Base-by-base conservation (phyloP, 2,113 vertebrate species). In the Hypomesus transpacificus region DNA sequence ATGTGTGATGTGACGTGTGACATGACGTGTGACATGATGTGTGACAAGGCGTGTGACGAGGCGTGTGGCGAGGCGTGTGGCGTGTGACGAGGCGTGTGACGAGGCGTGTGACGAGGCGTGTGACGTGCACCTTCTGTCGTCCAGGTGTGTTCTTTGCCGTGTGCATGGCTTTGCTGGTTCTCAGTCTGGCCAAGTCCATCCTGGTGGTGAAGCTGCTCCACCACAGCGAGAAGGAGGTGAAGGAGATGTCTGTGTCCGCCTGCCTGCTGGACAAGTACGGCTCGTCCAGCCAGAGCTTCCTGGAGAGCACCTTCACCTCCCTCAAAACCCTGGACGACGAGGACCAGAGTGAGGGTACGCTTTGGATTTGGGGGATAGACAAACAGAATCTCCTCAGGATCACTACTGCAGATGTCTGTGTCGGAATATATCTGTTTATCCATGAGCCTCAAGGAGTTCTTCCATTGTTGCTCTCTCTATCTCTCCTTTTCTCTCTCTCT, bases 81-180 rank as follows among this genome's bases (percentile, higher is more conserved):
- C n/a, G n/a, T n/a, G n/a, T n/a, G n/a, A n/a, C n/a, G n/a, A n/a
- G n/a, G n/a, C n/a, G n/a, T n/a, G n/a, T n/a, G n/a, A n/a, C n/a
- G n/a, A n/a, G n/a, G n/a, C n/a, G n/a, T n/a, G n/a, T n/a, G n/a
- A n/a, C n/a, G n/a, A 34, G 31, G 31, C 7, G 39, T 46, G 39
- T 34, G 31, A 34, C 31, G 24, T 26, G 24, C 1, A 26, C 24
- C 1, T 26, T 46, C 8, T 46, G 39, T 46, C 9, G 8, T 46
- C 9, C 71, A 95, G 94, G 92, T 11, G 85, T 93, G 78, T 95
- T 94, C 87, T 95, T 95, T 34, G 90, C 74, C 0, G 89, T 93
- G 76, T 95, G 93, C 80, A 94, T 94, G 94, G 94, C 90, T 5
- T 68, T 96, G 59, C 84, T 95, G 87, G 91, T 94, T 71, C 90